These are phyloP conservation scores for Ictalurus punctatus DNA, from an alignment of 2,113 vertebrate genomes.

Conservation along the genomic window DNA sequence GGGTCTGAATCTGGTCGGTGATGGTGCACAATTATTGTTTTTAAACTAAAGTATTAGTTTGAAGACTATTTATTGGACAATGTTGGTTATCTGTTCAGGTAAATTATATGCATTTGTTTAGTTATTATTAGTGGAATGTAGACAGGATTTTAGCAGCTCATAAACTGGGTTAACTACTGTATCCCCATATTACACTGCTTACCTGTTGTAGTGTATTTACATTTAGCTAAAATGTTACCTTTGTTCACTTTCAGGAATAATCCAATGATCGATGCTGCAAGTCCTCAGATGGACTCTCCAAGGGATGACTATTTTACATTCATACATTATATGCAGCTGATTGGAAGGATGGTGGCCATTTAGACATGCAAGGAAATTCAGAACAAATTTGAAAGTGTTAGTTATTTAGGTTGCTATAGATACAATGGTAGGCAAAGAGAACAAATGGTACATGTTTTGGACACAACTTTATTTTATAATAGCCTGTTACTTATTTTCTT, in stretches of 20 bases:
- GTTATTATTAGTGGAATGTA: background rate
- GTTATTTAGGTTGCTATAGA: background rate
- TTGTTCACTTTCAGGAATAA: background rate
- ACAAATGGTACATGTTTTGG: background rate
- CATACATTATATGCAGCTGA: too few relatives aligned
- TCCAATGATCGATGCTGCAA: background rate
- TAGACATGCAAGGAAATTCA: background rate
- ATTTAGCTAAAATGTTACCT: background rate
- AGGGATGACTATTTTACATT: background rate
- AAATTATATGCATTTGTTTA: background rate
- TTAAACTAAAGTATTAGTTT: background rate
- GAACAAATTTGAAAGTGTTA: background rate
- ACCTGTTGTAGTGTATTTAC: background rate
- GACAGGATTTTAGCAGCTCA: background rate
- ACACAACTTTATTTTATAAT: background rate
- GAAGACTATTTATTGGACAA: background rate
- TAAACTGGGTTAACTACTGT: background rate
- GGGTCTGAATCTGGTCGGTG: constrained; percentile 72
- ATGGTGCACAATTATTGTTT: background rate
- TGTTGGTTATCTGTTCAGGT: background rate
- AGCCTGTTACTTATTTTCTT: background rate
- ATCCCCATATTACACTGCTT: background rate
- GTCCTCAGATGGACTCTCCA: background rate
- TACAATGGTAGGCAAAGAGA: background rate
- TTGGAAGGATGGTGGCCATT: background rate